Conservation (phyloP, 37 sponge, comb jelly and placozoan genomes). For the Chondrosia reniformis region DNA sequence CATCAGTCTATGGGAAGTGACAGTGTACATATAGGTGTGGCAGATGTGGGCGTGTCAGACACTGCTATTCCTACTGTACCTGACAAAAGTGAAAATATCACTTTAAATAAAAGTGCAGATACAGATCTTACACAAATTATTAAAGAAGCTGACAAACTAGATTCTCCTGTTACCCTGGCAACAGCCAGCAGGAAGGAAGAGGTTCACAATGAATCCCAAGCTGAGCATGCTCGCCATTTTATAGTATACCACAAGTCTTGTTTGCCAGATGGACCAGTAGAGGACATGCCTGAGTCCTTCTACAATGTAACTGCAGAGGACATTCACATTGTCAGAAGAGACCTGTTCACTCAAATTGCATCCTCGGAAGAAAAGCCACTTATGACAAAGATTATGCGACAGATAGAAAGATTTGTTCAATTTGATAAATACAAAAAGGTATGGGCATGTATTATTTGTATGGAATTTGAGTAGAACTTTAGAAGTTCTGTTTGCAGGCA, state of each 20-base stretch:
- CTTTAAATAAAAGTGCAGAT: too few relatives aligned
- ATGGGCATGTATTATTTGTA: too few relatives aligned
- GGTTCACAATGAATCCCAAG: neutral
- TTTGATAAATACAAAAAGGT: conserved; percentile 39
- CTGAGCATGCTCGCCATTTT: too few relatives aligned
- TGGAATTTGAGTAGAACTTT: neutral
- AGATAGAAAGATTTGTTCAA: neutral
- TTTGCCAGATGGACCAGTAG: neutral
- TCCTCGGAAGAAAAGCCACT: conserved; percentile 34
- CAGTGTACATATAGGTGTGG: too few relatives aligned
- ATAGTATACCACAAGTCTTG: neutral
- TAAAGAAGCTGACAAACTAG: too few relatives aligned
- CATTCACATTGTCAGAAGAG: conserved; percentile 36
- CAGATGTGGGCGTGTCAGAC: too few relatives aligned
- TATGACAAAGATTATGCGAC: conserved; percentile 36
- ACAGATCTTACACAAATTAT: too few relatives aligned
- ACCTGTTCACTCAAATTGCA: conserved; percentile 38
- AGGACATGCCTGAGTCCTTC: conserved; percentile 53
- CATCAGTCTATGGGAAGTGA: too few relatives aligned
- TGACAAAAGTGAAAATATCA: too few relatives aligned
- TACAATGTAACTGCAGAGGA: conserved; percentile 57
- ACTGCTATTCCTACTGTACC: too few relatives aligned
- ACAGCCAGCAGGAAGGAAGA: too few relatives aligned
- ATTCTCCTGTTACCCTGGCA: too few relatives aligned
- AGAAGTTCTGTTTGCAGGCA: conserved; percentile 10